Conservation (phyloP, 2,113 vertebrate species). For the Thunnus thynnus region DNA sequence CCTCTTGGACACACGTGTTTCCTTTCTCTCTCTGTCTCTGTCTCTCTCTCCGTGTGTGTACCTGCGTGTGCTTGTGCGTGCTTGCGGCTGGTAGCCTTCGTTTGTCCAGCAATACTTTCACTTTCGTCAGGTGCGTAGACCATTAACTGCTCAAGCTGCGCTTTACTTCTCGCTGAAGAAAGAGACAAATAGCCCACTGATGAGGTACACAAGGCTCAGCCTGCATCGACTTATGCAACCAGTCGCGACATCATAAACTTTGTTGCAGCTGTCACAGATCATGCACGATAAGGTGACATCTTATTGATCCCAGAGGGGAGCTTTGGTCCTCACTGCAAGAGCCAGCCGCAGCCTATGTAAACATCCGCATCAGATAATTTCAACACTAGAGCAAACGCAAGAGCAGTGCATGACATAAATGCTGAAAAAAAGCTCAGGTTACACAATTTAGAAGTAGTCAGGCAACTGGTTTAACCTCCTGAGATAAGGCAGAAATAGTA, state of each 20-base stretch:
- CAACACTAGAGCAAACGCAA: neutral
- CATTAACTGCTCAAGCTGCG: neutral
- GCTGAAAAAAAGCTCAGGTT: neutral
- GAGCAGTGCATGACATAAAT: neutral
- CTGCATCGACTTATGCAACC: neutral
- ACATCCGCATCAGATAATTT: neutral
- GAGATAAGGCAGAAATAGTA: neutral
- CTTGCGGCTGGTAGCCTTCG: neutral
- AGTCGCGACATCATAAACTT: neutral
- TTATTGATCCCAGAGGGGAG: neutral
- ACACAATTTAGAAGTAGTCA: neutral
- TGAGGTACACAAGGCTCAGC: neutral
- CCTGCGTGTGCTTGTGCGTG: neutral
- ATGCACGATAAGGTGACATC: neutral
- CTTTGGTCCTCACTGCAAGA: too few relatives aligned
- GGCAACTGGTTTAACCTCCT: neutral
- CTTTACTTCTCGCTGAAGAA: neutral
- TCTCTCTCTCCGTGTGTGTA: neutral
- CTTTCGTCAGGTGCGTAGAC: constrained; percentile 50
- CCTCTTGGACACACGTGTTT: neutral
- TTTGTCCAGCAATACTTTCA: constrained; percentile 54
- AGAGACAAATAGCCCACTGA: neutral
- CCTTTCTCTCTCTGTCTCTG: neutral
- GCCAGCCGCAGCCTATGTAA: neutral
- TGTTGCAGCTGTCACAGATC: neutral